Evolutionary conservation across 1,140 invertebrate species (phyloP).

Genomic region (Drosophila bifasciata): DNA sequence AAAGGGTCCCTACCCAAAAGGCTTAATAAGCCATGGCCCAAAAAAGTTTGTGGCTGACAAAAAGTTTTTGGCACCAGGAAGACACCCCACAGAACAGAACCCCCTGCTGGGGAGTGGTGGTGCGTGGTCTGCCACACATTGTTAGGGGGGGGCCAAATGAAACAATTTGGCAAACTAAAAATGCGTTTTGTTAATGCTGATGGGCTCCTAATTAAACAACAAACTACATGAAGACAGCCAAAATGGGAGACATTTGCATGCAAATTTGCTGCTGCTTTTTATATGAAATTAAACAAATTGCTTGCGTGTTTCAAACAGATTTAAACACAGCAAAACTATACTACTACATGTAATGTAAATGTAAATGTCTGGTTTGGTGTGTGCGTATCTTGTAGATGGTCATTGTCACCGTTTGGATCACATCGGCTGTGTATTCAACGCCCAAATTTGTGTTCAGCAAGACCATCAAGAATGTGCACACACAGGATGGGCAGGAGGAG

Average conservation of each 20-base stretch:
- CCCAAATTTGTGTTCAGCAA: conserved; percentile 91
- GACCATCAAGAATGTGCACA: conserved; percentile 86
- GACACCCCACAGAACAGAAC: background rate
- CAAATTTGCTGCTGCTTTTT: conserved; percentile 43
- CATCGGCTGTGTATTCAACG: conserved; percentile 90
- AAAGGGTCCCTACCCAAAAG: conserved; percentile 34
- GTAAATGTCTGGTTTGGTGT: conserved; percentile 21
- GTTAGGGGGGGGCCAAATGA: conserved; percentile 42
- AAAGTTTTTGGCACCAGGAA: conserved; percentile 37
- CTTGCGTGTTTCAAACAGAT: conserved; percentile 43
- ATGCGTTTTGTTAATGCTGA: conserved; percentile 56
- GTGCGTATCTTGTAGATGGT: conserved; percentile 86
- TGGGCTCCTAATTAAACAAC: conserved; percentile 54
- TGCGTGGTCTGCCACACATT: background rate
- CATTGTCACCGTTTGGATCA: conserved; percentile 90
- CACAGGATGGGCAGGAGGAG: conserved; percentile 86
- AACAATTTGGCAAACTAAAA: conserved; percentile 55
- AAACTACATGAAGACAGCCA: conserved; percentile 31
- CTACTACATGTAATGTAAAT: no score
- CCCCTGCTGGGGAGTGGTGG: conserved; percentile 3
- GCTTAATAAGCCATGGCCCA: conserved; percentile 55
- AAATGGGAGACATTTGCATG: conserved; percentile 47
- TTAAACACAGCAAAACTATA: background rate
- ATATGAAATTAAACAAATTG: conserved; percentile 64
- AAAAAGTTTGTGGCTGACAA: conserved; percentile 23